Conservation (phyloP, 2,888 invertebrate genomes). For the Cremastobaeus sp. region DNA sequence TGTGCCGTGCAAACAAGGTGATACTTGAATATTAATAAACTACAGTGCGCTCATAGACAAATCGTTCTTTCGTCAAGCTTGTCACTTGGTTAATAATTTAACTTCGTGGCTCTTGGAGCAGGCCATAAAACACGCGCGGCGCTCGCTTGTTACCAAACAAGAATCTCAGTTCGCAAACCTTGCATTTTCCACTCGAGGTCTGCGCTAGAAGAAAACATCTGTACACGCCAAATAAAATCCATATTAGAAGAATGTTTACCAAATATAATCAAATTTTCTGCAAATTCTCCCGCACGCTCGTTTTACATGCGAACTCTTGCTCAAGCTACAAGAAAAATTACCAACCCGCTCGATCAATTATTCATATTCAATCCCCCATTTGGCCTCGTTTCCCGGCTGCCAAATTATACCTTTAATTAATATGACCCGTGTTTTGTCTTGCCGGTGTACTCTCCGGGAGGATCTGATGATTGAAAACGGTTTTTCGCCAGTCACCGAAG, state of each 20-base stretch:
- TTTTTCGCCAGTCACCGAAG: no score
- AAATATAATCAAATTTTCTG: slow-evolving; percentile 40
- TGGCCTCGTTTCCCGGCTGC: no score
- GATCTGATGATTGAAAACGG: no score
- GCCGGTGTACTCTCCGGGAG: no score
- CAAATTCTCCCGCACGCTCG: no score
- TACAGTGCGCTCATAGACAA: slow-evolving; percentile 24
- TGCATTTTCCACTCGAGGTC: slow-evolving; percentile 1
- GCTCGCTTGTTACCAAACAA: slow-evolving; percentile 21
- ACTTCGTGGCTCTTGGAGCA: slow-evolving; percentile 46
- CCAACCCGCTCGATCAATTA: no score
- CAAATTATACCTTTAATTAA: no score
- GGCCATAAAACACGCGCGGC: slow-evolving; percentile 21
- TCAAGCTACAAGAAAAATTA: no score
- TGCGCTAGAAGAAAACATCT: slow-evolving; percentile 8
- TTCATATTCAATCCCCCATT: no score
- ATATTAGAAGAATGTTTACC: slow-evolving; percentile 35
- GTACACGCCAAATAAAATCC: slow-evolving; percentile 7
- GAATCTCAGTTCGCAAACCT: slow-evolving; percentile 4
- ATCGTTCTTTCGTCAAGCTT: slow-evolving; percentile 55
- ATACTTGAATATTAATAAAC: slow-evolving; percentile 28
- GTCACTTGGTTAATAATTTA: slow-evolving; percentile 68
- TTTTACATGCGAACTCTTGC: no score
- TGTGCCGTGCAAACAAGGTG: slow-evolving; percentile 16
- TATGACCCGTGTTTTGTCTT: no score